Evolutionary conservation across 2,797 vertebrate genomes (phyloP), one percentile per base, ranked within the genome.

Genomic region (Pantherophis vulpinus): DNA sequence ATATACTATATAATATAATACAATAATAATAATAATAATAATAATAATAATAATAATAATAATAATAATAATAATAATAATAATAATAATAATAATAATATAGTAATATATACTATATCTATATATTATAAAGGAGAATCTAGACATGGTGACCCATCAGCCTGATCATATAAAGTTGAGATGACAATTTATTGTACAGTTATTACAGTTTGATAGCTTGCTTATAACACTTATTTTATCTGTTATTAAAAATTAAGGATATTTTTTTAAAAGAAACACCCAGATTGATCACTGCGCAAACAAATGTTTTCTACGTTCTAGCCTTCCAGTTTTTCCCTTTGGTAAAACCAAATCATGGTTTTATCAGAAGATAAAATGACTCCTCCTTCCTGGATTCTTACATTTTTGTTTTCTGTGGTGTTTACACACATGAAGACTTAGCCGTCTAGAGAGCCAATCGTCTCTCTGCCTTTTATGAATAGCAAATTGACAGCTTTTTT

Each of bases 401-500:
- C 8, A 42, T 93, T 60, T 94, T 86, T 55, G 90, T 51, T 88
- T 94, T 20, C 83, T 58, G 14, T 42, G 59, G 25, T 56, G 88
- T 27, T 54, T 2, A 8, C 7, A 37, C 6, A n/a, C 8, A 6
- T 27, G 51, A n/a, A 42, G 54, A 1, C 25, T 89, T 87, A 91
- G 70, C 93, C 2, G 3, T 93, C 25, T 54, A 55, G 59, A 93
- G 13, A 92, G 32, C 63, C 87, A 94, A 87, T 89, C 79, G 2
- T 90, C 51, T 90, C 37, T 23, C 0, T 92, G 91, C 93, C 88
- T 90, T 94, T 87, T 92, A 56, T 91, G 63, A 51, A 93, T 16
- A 94, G 42, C 55, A 94, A 92, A 92, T 92, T 89, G 93, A 58
- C 89, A 94, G 29, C 12, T 55, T 74, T 95, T 96, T 94, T 86